Conservation (phyloP, 2,888 invertebrate genomes). For the Chouioia cunea region DNA sequence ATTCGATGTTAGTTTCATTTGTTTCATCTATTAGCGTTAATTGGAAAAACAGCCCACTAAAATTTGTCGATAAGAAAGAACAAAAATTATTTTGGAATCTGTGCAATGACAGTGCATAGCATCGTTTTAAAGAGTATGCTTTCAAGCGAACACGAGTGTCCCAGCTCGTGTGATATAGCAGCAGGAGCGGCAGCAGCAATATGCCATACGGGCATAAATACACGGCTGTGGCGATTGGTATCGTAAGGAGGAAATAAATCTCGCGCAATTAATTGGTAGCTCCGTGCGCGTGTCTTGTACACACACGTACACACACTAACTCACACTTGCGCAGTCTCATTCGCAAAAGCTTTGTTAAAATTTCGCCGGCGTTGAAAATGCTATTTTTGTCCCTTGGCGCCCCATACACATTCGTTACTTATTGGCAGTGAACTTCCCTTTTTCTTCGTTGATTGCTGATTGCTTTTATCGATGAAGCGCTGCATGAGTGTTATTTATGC, state of each 20-base stretch:
- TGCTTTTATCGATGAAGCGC: slow-evolving; percentile 6
- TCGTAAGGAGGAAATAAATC: slow-evolving; percentile 47
- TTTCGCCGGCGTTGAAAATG: slow-evolving; percentile 11
- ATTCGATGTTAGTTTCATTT: too few relatives aligned
- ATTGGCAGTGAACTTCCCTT: background rate
- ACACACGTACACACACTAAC: background rate
- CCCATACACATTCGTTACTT: too few relatives aligned
- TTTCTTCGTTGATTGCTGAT: slow-evolving; percentile 3
- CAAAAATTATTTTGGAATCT: too few relatives aligned
- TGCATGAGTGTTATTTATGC: slow-evolving; percentile 15
- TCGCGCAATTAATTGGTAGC: slow-evolving; percentile 49
- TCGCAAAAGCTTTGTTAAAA: slow-evolving; percentile 6
- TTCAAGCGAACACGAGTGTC: too few relatives aligned
- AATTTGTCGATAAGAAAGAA: too few relatives aligned
- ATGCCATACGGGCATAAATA: background rate
- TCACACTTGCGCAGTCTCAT: background rate
- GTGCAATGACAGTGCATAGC: too few relatives aligned
- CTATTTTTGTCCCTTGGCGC: background rate
- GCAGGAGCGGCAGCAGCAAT: background rate
- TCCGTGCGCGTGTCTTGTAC: slow-evolving; percentile 22
- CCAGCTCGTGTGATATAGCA: too few relatives aligned
- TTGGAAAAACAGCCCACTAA: too few relatives aligned
- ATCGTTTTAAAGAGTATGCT: too few relatives aligned
- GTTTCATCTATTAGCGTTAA: too few relatives aligned
- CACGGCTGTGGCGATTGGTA: slow-evolving; percentile 33